phyloP scores from a whole-genome alignment of 1,140 invertebrate species.

The Daktulosphaira vitifoliae region DNA sequence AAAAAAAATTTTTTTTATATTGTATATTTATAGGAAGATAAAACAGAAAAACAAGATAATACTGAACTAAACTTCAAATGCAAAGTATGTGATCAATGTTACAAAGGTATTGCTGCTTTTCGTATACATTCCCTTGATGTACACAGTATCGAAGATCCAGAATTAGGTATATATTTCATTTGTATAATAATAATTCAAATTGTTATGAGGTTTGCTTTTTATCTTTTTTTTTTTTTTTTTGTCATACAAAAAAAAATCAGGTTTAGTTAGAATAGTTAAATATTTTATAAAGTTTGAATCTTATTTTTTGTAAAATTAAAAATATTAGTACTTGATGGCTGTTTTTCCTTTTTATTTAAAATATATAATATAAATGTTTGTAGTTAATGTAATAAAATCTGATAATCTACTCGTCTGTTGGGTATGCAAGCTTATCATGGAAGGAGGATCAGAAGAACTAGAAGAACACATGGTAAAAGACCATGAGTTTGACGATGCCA shows the following conservation, averaged over 20 bases:
- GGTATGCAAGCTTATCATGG: constrained; percentile 27
- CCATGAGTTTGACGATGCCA: constrained; percentile 16
- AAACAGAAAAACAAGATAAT: not conserved
- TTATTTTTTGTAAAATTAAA: too few species aligned
- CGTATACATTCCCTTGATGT: constrained; percentile 29
- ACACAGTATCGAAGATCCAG: constrained; percentile 23
- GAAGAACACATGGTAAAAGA: constrained; percentile 25
- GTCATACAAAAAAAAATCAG: too few species aligned
- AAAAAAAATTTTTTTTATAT: too few species aligned
- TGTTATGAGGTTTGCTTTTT: not conserved
- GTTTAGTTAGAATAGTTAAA: too few species aligned
- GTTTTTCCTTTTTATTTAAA: too few species aligned
- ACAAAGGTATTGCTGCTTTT: constrained; percentile 26
- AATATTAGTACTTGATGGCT: too few species aligned
- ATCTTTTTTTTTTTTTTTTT: not conserved
- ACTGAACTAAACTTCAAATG: constrained; percentile 16
- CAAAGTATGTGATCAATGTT: constrained; percentile 14
- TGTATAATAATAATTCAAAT: too few species aligned
- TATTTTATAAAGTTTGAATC: too few species aligned
- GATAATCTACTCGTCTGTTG: constrained; percentile 21
- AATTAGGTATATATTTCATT: constrained; percentile 8
- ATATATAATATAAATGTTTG: constrained; percentile 11
- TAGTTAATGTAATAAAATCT: constrained; percentile 30
- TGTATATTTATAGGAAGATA: not conserved
- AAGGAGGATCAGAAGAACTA: constrained; percentile 25